A percentile compares a stretch with the other conserved stretches of the same genome.
Conservation (phyloP, 2,797 vertebrate genomes). For the Esox lucius region DNA sequence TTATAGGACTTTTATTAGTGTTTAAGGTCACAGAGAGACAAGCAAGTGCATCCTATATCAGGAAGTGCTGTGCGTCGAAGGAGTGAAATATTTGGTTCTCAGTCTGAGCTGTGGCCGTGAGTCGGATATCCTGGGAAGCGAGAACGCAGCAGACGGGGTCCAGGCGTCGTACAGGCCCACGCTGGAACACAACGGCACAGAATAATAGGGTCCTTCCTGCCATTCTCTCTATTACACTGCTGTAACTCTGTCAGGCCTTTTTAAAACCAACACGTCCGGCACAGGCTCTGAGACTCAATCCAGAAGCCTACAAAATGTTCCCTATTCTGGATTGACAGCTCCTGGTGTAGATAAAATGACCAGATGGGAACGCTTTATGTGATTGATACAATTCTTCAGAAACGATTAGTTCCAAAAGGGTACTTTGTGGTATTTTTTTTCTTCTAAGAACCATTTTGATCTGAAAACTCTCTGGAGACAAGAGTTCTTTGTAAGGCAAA, state of each 20-base stretch:
- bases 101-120: constrained; percentile 67
- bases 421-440: no score
- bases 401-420: no score
- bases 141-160: constrained; percentile 78
- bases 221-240: constrained; percentile 77
- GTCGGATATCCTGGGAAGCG: constrained; percentile 86
- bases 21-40: constrained; percentile 86
- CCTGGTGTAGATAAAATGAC: neutral
- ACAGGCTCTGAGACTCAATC: neutral
- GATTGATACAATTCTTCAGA: neutral
- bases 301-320: neutral
- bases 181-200: constrained; percentile 72
- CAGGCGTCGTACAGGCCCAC: constrained; percentile 74
- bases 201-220: constrained; percentile 86
- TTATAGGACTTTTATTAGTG: constrained; percentile 87
- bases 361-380: neutral
- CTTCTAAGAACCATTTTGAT: no score
- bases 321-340: neutral
- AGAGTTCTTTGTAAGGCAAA: no score
- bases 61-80: constrained; percentile 80
- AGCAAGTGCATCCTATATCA: constrained; percentile 89
- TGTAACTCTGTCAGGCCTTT: constrained; percentile 68
- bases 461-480: no score
- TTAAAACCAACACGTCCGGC: constrained; percentile 52
- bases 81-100: constrained; percentile 83